Evolutionary conservation across 2,797 vertebrate genomes (phyloP), one percentile per base, ranked within the genome.

Genomic region (Alectoris magna): DNA sequence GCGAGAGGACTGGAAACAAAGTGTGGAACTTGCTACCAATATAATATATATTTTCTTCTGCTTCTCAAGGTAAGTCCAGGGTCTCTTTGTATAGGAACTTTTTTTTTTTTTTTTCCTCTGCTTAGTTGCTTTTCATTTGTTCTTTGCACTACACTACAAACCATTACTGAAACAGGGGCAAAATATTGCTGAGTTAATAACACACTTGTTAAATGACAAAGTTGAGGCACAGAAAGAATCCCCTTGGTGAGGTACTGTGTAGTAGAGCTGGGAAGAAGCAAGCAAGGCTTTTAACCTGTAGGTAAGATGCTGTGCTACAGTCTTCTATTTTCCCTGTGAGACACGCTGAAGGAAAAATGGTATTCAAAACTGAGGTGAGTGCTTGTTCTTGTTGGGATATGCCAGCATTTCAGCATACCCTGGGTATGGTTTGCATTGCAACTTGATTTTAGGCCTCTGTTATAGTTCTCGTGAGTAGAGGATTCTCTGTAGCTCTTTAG

Each of bases 21-120:
- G 99, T 4, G 98, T 99, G 31, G 99, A 99, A 92, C 98, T 99
- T 96, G 98, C 99, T 90, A 99, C 98, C 69, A 99, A 99, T 93
- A 99, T 99, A 91, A 98, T 99, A 96, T 98, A 98, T 76, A 96
- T 99, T 94, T 99, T 99, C 96, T 99, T 99, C 96, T 99, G 99
- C 96, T 99, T 99, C 96, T 99, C 99, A 66, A 99, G 98, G 99
- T 99, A 97, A 96, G 97, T 91, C 9, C 46, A 10, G 88, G 76
- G 82, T 93, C 70, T 93, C 44, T 56, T 7, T 39, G 27, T 76
- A 55, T 53, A 41, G 24, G 34, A 77, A 31, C 27, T 10, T 31
- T 53, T 60, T 60, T 38, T 31, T 43, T 15, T 21, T 31, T 43
- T 34, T 34, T 34, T 15, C 18, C 29, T 79, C 26, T 72, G 49